Evolutionary conservation across 2,888 invertebrate species (phyloP).

Genomic region (Mystacides longicornis): DNA sequence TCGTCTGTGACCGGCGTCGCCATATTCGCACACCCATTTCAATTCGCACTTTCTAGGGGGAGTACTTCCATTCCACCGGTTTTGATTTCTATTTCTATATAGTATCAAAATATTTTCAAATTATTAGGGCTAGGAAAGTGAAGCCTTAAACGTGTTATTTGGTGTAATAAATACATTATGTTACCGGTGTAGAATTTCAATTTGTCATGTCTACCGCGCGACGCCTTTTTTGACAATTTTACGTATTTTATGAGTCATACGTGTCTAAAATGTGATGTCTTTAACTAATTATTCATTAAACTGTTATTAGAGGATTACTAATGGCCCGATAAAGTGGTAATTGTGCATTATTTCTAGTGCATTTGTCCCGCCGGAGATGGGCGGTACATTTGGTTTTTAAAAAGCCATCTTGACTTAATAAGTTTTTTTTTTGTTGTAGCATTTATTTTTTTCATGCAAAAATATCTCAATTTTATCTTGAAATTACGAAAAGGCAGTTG

Average conservation of each 20-base stretch:
- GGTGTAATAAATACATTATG: neutral
- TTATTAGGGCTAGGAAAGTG: too few relatives aligned
- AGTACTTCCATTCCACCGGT: conserved; percentile 29
- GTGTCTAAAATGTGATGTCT: neutral
- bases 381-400: neutral
- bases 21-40: conserved; percentile 44
- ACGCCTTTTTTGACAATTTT: conserved; percentile 44
- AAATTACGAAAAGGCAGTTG: too few relatives aligned
- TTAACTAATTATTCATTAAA: neutral
- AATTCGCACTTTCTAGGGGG: conserved; percentile 46
- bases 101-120: conserved; percentile 24
- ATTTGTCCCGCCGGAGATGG: neutral
- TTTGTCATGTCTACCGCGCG: conserved; percentile 27
- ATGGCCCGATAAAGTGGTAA: neutral
- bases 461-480: too few relatives aligned
- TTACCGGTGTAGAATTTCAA: conserved; percentile 47
- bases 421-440: too few relatives aligned
- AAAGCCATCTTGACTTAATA: neutral
- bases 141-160: too few relatives aligned
- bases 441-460: too few relatives aligned
- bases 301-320: neutral
- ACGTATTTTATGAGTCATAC: conserved; percentile 14
- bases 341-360: neutral
- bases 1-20: conserved; percentile 46
- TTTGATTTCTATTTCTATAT: conserved; percentile 28